phyloP scores from a whole-genome alignment of 2,888 invertebrate genomes.

The Unio delphinus region DNA sequence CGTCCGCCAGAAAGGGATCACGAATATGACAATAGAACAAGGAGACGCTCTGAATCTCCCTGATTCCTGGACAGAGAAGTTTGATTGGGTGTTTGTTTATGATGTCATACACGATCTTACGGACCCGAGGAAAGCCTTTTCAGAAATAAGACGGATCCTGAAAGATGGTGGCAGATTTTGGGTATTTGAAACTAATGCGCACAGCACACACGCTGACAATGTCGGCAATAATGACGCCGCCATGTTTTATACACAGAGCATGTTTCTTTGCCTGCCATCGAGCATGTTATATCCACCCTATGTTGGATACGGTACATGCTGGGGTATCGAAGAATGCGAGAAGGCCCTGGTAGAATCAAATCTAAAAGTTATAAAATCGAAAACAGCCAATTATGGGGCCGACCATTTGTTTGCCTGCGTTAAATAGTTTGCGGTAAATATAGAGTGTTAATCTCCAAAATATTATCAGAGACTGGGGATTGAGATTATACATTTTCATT shows the following conservation, averaged over 20 bases:
- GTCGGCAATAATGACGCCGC: slow-evolving; percentile 17
- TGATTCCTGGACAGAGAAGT: no score
- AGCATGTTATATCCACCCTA: slow-evolving; percentile 16
- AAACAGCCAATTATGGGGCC: neutral
- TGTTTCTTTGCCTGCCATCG: slow-evolving; percentile 29
- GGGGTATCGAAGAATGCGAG: slow-evolving; percentile 30
- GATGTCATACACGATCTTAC: slow-evolving; percentile 30
- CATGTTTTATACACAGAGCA: slow-evolving; percentile 21
- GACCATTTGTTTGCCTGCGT: no score
- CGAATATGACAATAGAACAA: no score
- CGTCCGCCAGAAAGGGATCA: slow-evolving; percentile 1
- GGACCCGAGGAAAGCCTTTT: slow-evolving; percentile 19
- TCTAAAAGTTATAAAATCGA: slow-evolving; percentile 9
- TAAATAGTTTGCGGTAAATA: no score
- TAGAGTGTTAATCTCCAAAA: no score
- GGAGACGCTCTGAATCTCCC: no score
- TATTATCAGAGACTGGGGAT: no score
- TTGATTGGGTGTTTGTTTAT: slow-evolving; percentile 19
- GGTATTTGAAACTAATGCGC: slow-evolving; percentile 19
- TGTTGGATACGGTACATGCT: slow-evolving; percentile 30
- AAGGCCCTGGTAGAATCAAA: slow-evolving; percentile 7
- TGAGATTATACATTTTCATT: no score
- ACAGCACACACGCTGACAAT: slow-evolving; percentile 21
- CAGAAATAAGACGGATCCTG: slow-evolving; percentile 13
- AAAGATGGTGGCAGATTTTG: slow-evolving; percentile 20